These are phyloP conservation scores for Disparrhopalites patrizii DNA, from an alignment of 2,888 invertebrate species.

Conservation along the genomic window DNA sequence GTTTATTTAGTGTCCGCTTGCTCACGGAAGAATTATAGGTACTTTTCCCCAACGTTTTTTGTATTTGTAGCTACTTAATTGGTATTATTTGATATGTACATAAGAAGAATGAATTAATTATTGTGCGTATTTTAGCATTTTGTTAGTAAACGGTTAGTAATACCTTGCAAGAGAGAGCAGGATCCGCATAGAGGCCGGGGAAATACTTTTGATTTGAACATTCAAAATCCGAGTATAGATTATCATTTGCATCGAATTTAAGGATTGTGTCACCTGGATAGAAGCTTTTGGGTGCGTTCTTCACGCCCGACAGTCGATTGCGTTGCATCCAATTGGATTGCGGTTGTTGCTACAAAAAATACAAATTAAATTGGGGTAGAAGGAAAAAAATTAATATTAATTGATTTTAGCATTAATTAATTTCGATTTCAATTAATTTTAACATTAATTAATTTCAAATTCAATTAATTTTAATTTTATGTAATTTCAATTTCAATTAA, in stretches of 20 bases:
- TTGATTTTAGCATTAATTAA: neutral
- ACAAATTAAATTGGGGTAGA: no score
- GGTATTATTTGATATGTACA: no score
- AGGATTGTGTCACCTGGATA: constrained; percentile 42
- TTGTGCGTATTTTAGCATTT: no score
- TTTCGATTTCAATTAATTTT: neutral
- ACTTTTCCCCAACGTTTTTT: no score
- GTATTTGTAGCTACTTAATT: no score
- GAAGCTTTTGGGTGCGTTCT: constrained; percentile 48
- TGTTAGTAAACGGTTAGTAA: neutral
- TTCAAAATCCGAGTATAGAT: constrained; percentile 72
- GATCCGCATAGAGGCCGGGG: constrained; percentile 82
- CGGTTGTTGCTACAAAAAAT: constrained; percentile 1
- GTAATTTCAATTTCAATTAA: neutral
- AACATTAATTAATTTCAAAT: neutral
- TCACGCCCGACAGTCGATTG: constrained; percentile 35
- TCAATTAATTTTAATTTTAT: neutral
- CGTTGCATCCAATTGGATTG: constrained; percentile 4
- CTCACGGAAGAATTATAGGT: no score
- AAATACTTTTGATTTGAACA: constrained; percentile 87
- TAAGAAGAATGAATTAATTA: no score
- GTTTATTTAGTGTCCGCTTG: no score
- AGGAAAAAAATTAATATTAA: neutral
- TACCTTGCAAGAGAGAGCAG: constrained; percentile 85
- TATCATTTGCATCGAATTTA: constrained; percentile 36